These are phyloP conservation scores for Pionites leucogaster DNA, from an alignment of 2,113 vertebrate genomes.

Conservation along the genomic window DNA sequence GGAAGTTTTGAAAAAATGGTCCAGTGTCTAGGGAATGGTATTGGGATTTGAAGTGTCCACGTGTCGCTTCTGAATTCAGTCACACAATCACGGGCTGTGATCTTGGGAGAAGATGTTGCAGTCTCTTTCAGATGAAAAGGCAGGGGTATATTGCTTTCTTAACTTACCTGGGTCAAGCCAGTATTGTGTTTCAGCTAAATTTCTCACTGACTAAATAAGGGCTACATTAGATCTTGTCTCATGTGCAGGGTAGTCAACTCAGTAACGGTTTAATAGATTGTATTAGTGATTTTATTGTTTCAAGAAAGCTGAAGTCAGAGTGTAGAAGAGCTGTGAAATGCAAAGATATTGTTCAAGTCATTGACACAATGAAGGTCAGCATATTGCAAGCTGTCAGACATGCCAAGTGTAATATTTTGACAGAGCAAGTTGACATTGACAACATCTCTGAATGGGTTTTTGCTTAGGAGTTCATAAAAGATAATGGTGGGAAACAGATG, in stretches of 20 bases:
- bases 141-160: neutral
- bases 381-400: neutral
- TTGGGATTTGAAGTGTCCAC: neutral
- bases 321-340: neutral
- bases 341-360: neutral
- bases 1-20: neutral
- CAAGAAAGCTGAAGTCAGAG: neutral
- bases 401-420: neutral
- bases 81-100: neutral
- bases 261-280: neutral
- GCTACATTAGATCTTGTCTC: neutral
- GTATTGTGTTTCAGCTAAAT: neutral
- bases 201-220: neutral
- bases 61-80: neutral
- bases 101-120: neutral
- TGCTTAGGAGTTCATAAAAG: constrained; percentile 22
- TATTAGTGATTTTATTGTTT: neutral
- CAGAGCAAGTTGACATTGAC: neutral
- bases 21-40: fast-evolving
- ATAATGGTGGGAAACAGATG: constrained; percentile 35
- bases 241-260: neutral
- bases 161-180: neutral
- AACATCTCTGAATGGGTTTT: constrained; percentile 21
- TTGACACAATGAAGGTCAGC: neutral
- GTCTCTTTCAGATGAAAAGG: neutral